A percentile compares a stretch with the other conserved stretches of the same genome.
phyloP scores from a whole-genome alignment of 2,888 invertebrate species.

The Lochmaea capreae region DNA sequence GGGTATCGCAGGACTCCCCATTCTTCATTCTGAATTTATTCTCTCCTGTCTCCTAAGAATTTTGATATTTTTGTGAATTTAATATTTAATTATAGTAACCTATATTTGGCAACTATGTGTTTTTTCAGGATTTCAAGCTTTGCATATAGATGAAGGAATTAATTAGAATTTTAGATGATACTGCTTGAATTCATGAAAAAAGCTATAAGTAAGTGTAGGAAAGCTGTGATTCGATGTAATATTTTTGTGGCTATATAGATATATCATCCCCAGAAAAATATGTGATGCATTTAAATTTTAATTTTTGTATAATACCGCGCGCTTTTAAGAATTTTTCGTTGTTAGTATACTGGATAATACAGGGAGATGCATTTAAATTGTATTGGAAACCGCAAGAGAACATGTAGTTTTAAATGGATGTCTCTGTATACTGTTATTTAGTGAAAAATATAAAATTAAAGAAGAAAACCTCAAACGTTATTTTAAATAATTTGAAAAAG shows the following conservation, averaged over 20 bases:
- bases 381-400: background rate
- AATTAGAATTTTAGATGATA: background rate
- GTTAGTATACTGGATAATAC: background rate
- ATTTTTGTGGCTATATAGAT: slow-evolving; percentile 22
- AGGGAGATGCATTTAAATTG: background rate
- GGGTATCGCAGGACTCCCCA: no score
- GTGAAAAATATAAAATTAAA: no score
- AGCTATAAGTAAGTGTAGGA: slow-evolving; percentile 15
- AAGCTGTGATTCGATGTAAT: slow-evolving; percentile 29
- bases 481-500: background rate
- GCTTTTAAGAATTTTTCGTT: background rate
- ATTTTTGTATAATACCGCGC: background rate
- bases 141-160: slow-evolving; percentile 14
- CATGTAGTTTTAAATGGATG: no score
- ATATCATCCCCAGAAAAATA: slow-evolving; percentile 3
- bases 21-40: no score
- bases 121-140: slow-evolving; percentile 30
- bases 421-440: no score
- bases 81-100: background rate
- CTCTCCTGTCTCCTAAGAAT: no score
- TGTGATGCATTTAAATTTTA: slow-evolving; percentile 19
- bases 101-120: slow-evolving; percentile 14
- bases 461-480: no score
- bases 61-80: slow-evolving; percentile 5
- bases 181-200: slow-evolving; percentile 28